Evolutionary conservation across 2,113 vertebrate species (phyloP).

Genomic region (Serilophus lunatus): DNA sequence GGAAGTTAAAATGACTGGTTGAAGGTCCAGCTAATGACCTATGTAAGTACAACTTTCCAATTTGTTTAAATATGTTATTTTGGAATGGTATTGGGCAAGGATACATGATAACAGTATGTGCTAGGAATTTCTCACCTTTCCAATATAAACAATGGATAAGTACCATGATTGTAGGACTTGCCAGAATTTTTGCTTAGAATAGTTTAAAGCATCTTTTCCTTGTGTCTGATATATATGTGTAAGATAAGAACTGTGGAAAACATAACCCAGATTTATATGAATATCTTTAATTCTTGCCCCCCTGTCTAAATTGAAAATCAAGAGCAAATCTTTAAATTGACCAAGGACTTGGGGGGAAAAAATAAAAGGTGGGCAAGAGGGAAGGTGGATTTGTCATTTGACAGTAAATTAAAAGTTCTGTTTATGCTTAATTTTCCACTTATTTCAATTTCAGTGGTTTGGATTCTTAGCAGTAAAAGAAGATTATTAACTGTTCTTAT

Average conservation of each 20-base stretch:
- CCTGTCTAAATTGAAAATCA: background rate
- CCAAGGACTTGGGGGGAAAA: background rate
- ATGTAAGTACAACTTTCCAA: background rate
- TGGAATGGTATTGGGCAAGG: background rate
- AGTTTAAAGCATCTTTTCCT: background rate
- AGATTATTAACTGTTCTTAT: background rate
- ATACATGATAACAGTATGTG: background rate
- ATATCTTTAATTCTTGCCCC: background rate
- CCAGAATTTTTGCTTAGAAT: background rate
- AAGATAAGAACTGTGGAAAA: background rate
- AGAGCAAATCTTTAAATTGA: background rate
- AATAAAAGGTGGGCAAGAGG: background rate
- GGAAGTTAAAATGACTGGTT: background rate
- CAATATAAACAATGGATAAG: background rate
- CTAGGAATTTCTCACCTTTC: conserved; percentile 38
- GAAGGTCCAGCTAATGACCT: background rate
- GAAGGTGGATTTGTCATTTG: background rate
- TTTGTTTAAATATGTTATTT: background rate
- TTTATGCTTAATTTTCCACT: background rate
- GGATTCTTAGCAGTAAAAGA: background rate
- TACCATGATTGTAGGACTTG: background rate
- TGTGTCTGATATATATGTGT: background rate
- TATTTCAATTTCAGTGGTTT: background rate
- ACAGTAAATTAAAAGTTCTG: background rate
- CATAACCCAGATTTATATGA: background rate